Percentiles rank a stretch among this genome's conserved stretches.
Conservation (phyloP, 2,888 invertebrate genomes). For the Diaphora mendica region DNA sequence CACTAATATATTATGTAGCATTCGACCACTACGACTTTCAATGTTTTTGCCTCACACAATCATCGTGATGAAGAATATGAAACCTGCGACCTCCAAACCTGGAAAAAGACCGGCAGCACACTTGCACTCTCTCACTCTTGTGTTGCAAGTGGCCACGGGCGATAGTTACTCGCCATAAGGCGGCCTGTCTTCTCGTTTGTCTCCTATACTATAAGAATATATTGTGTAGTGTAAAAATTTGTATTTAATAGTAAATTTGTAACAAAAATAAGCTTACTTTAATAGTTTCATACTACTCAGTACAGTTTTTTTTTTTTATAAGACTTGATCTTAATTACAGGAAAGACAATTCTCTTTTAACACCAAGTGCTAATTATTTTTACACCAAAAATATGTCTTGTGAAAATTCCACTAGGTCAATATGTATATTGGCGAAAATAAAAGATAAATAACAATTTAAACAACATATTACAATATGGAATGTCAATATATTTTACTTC, state of each 20-base stretch:
- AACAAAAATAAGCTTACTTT: neutral
- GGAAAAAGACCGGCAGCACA: neutral
- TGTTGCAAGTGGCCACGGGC: neutral
- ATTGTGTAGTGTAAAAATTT: neutral
- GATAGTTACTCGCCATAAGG: neutral
- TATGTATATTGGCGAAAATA: slow-evolving; percentile 42
- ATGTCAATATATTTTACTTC: slow-evolving; percentile 86
- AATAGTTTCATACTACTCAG: neutral
- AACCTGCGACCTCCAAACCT: no score
- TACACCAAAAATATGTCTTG: neutral
- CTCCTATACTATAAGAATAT: neutral
- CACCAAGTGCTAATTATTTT: neutral
- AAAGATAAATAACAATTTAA: slow-evolving; percentile 72
- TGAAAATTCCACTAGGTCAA: slow-evolving; percentile 28
- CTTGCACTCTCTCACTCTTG: neutral
- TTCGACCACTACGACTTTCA: neutral
- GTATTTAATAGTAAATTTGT: slow-evolving; percentile 1
- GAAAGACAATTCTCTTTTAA: neutral
- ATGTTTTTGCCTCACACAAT: neutral
- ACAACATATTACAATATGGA: slow-evolving; percentile 84
- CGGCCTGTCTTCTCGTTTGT: neutral
- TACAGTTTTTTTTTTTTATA: neutral
- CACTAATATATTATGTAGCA: neutral
- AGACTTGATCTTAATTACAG: neutral
- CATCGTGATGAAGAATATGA: neutral